Percentiles rank a stretch among this genome's conserved stretches.
phyloP scores from a whole-genome alignment of 2,797 vertebrate species.

The Hoplostethus mediterraneus region DNA sequence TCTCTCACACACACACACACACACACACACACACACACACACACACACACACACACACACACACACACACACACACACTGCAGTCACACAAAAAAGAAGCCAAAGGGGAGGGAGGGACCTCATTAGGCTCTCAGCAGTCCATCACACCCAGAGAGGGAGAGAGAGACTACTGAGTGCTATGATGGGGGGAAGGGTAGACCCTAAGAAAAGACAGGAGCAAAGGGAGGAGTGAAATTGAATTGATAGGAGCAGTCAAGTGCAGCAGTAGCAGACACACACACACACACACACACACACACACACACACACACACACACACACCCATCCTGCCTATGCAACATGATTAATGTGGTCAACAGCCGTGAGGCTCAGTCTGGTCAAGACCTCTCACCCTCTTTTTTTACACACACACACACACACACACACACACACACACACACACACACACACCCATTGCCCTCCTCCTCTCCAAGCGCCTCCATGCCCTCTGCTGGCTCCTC shows the following conservation, averaged over 20 bases:
- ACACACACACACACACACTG: conserved; percentile 34
- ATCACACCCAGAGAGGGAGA: conserved; percentile 73
- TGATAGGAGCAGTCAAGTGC: conserved; percentile 82
- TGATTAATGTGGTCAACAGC: conserved; percentile 85
- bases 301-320: conserved; percentile 27
- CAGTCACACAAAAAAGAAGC: conserved; percentile 68
- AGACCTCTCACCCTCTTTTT: conserved; percentile 69
- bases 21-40: too few relatives aligned
- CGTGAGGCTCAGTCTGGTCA: conserved; percentile 72
- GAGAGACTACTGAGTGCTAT: conserved; percentile 37
- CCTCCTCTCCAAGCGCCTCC: conserved; percentile 25
- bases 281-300: conserved; percentile 52
- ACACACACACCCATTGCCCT: neutral
- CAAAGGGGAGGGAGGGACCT: conserved; percentile 74
- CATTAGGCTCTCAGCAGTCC: conserved; percentile 84
- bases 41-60: too few relatives aligned
- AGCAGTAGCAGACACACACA: conserved; percentile 59
- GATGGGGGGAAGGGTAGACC: conserved; percentile 60
- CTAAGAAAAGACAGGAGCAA: conserved; percentile 60
- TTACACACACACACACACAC: neutral
- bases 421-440: conserved; percentile 32
- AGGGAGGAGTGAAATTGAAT: conserved; percentile 76
- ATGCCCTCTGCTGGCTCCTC: conserved; percentile 26
- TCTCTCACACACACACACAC: too few relatives aligned
- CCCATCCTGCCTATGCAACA: conserved; percentile 50